Evolutionary conservation across 2,113 vertebrate genomes (phyloP).

Genomic region (Myrmophylax atrothorax): DNA sequence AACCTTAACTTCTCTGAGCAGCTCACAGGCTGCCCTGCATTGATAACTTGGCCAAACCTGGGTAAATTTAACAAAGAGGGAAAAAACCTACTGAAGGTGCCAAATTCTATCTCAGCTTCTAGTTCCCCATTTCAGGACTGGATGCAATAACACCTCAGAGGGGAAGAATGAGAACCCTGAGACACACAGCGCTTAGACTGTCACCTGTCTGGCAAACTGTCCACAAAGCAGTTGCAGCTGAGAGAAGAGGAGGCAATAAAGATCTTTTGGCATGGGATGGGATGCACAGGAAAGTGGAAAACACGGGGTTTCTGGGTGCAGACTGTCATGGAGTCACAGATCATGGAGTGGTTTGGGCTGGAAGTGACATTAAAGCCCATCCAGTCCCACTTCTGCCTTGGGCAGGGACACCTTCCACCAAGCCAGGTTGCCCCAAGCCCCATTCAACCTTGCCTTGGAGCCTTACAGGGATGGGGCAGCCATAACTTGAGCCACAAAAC

Average conservation of each 20-base stretch:
- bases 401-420: not conserved
- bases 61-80: not conserved
- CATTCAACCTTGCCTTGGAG: not conserved
- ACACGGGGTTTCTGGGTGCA: not conserved
- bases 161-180: not conserved
- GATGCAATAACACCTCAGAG: not conserved
- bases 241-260: not conserved
- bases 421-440: not conserved
- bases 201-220: not conserved
- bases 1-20: not conserved
- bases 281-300: not conserved
- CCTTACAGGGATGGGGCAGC: not conserved
- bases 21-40: not conserved
- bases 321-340: not conserved
- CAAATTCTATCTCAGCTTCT: not conserved
- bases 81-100: not conserved
- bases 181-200: not conserved
- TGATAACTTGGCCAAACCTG: not conserved
- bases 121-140: not conserved
- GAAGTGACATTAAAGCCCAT: not conserved
- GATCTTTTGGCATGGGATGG: not conserved
- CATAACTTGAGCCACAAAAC: not conserved
- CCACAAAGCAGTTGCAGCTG: not conserved
- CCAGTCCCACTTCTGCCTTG: not conserved
- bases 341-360: not conserved